These are phyloP conservation scores for Ceramica pisi DNA, from an alignment of 2,888 invertebrate genomes.

Conservation along the genomic window DNA sequence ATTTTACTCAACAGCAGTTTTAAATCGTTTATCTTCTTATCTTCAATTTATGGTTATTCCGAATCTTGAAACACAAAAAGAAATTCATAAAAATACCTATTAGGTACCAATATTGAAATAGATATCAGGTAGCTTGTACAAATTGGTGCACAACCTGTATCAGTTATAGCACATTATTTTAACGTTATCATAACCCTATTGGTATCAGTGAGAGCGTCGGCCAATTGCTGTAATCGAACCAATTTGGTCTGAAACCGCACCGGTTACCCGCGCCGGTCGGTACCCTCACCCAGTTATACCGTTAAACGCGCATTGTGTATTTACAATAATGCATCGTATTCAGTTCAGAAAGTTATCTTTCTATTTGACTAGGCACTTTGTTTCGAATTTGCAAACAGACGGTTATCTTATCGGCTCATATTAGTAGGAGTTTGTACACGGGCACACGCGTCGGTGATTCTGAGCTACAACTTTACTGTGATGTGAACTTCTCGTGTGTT, in stretches of 20 bases:
- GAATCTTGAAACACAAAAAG: not conserved
- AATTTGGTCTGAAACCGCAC: slow-evolving; percentile 75
- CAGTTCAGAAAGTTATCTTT: slow-evolving; percentile 73
- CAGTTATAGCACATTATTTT: slow-evolving; percentile 46
- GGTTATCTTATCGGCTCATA: slow-evolving; percentile 85
- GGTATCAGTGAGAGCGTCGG: slow-evolving; percentile 67
- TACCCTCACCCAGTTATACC: slow-evolving; percentile 64
- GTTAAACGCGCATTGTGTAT: slow-evolving; percentile 65
- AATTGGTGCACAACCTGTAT: slow-evolving; percentile 17
- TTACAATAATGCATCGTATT: slow-evolving; percentile 69
- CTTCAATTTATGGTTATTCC: not conserved
- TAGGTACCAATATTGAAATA: not conserved
- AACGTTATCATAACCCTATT: slow-evolving; percentile 61
- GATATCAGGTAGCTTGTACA: not conserved
- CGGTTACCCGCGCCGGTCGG: slow-evolving; percentile 65
- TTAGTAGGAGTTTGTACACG: slow-evolving; percentile 78
- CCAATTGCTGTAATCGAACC: slow-evolving; percentile 82
- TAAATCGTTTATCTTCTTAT: slow-evolving; percentile 11
- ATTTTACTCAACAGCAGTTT: not conserved
- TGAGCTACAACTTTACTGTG: slow-evolving; percentile 66
- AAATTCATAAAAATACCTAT: not conserved
- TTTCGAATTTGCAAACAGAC: slow-evolving; percentile 81
- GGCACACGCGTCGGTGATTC: slow-evolving; percentile 74
- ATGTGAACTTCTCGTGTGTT: slow-evolving; percentile 72
- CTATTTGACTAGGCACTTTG: slow-evolving; percentile 77